Conservation (phyloP, 2,113 vertebrate species). For the Serinus canaria region DNA sequence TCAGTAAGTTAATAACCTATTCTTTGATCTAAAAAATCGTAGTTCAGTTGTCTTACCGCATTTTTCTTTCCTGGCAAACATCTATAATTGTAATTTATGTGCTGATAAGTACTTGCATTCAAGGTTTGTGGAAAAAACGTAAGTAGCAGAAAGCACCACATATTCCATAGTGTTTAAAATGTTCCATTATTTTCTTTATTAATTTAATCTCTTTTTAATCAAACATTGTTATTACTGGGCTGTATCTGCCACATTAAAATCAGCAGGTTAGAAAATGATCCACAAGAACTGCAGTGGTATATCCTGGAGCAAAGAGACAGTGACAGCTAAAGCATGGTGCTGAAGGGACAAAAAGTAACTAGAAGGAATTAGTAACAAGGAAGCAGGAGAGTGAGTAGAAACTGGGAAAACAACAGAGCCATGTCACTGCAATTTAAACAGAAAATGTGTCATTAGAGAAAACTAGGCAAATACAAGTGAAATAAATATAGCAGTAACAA, state of each 20-base stretch:
- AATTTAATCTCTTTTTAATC: neutral
- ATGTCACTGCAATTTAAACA: neutral
- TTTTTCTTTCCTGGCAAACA: neutral
- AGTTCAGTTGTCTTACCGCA: neutral
- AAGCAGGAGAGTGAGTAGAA: neutral
- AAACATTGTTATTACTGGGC: neutral
- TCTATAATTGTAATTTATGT: neutral
- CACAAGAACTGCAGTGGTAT: neutral
- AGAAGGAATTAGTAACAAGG: neutral
- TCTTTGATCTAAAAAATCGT: neutral
- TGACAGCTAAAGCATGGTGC: neutral
- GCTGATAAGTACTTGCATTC: neutral
- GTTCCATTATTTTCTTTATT: neutral
- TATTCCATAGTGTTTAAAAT: neutral
- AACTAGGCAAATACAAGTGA: neutral
- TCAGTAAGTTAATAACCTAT: neutral
- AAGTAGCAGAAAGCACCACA: neutral
- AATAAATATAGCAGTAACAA: neutral
- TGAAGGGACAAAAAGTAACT: neutral
- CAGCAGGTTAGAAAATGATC: neutral
- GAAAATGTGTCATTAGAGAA: neutral
- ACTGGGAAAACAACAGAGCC: neutral
- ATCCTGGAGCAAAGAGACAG: neutral
- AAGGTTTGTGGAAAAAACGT: neutral
- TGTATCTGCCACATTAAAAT: neutral